Base-by-base conservation (phyloP, 1,140 invertebrate species). In the Oscheius sp. region DNA sequence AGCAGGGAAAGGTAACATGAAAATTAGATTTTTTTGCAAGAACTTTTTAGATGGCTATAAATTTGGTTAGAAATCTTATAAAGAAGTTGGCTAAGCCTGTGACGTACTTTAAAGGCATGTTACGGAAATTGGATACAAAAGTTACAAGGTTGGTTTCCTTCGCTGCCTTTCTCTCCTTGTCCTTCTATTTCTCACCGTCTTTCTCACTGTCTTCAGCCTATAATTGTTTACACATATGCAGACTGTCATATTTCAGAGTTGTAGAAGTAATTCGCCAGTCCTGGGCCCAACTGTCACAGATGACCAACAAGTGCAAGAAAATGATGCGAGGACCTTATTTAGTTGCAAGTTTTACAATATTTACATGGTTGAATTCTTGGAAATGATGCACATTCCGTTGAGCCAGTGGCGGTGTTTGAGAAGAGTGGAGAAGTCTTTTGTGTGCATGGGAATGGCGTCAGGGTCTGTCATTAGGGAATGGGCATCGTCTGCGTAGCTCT, bases 271-370 rank as follows among this genome's bases (percentile, higher is more conserved):
- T 68, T 35, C 32, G 67, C 13, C 23, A 55, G 28, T 38, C 36
- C 15, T 68, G 36, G 34, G 23, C 32, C 36, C 49, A 58, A 2
- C 52, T 68, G 26, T 20, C 67, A 13, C 38, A 32, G 23, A 28
- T 68, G n/a, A 58, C 67, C 7, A 68, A 68, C 23, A 32, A 68
- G 28, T 68, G 67, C 23, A 29, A 55, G 26, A 58, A 38, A 28
- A 36, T 59, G 28, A 26, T 68, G 29, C 31, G 55, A n/a, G 55
- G 49, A 18, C 67, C 67, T 2, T 68, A 68, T 61, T 36, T 55
- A 7, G 7, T 55, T 15, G 49, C 28, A 7, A 55, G 49, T 55
- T 23, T 55, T 42, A 42, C n/a, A n/a, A n/a, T n/a, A n/a, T n/a
- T n/a, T n/a, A n/a, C n/a, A n/a, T n/a, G n/a, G n/a, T n/a, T n/a